These are phyloP conservation scores for Bettongia penicillata DNA, from an alignment of 2,113 vertebrate species.

Conservation along the genomic window DNA sequence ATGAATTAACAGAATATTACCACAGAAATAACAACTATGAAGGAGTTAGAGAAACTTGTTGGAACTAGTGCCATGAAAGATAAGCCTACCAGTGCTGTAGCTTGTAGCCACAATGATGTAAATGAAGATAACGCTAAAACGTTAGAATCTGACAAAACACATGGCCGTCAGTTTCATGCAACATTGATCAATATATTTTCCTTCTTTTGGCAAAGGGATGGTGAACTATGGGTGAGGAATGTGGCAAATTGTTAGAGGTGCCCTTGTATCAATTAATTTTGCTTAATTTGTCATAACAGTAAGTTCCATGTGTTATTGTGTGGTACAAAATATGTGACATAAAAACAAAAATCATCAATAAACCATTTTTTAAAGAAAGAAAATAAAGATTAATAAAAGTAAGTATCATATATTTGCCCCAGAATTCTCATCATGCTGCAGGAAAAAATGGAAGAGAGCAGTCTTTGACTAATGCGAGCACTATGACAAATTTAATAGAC, in stretches of 20 bases:
- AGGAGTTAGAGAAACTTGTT: neutral
- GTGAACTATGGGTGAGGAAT: neutral
- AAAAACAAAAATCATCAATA: neutral
- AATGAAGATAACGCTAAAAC: neutral
- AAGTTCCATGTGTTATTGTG: neutral
- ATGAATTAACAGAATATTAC: neutral
- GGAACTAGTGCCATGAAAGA: neutral
- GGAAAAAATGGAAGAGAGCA: constrained; percentile 14
- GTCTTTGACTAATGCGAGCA: neutral
- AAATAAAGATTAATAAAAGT: neutral
- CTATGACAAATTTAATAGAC: constrained; percentile 58
- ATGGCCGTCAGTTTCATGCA: neutral
- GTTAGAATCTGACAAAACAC: neutral
- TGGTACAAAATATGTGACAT: neutral
- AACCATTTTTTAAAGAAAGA: neutral
- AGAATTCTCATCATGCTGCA: neutral
- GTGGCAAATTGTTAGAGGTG: neutral
- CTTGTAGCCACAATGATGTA: neutral
- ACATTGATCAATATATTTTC: neutral
- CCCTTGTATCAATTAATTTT: neutral
- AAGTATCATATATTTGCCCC: neutral
- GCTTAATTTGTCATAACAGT: neutral
- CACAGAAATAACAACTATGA: neutral
- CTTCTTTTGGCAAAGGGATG: neutral
- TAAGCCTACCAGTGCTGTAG: neutral